These are phyloP conservation scores for Lineus longissimus DNA, from an alignment of 1,140 invertebrate genomes.

Conservation along the genomic window DNA sequence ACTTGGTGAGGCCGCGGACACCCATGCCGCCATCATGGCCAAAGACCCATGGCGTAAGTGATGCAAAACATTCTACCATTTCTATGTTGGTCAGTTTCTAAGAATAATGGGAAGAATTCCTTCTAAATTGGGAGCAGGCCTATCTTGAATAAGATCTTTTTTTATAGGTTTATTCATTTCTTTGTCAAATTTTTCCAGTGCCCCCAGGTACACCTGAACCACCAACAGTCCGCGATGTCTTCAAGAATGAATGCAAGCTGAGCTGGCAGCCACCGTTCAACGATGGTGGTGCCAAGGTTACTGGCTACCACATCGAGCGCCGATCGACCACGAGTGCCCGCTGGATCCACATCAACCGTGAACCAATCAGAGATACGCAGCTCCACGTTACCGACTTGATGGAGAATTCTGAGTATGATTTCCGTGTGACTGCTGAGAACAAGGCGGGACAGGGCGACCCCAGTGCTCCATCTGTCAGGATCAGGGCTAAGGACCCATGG, in stretches of 20 bases:
- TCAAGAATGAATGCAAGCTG: slow-evolving; percentile 82
- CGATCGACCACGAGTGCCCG: slow-evolving; percentile 46
- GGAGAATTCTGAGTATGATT: slow-evolving; percentile 92
- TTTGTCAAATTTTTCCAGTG: slow-evolving; percentile 61
- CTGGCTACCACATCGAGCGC: not conserved
- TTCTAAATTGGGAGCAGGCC: no score
- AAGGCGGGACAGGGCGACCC: slow-evolving; percentile 91
- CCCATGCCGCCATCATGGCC: slow-evolving; percentile 74
- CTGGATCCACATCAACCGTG: slow-evolving; percentile 87
- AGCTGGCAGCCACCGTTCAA: slow-evolving; percentile 82
- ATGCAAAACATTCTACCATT: no score
- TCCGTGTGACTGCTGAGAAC: slow-evolving; percentile 92
- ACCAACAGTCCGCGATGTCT: slow-evolving; percentile 84
- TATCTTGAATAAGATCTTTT: not conserved
- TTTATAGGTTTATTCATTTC: not conserved
- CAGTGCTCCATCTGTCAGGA: slow-evolving; percentile 74
- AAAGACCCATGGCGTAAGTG: slow-evolving; percentile 88
- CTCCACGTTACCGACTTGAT: slow-evolving; percentile 74
- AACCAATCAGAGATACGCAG: slow-evolving; percentile 67
- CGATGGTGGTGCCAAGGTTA: slow-evolving; percentile 72
- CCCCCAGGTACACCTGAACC: slow-evolving; percentile 86
- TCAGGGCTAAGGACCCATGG: slow-evolving; percentile 76
- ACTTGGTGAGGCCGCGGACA: slow-evolving; percentile 76
- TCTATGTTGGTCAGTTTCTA: slow-evolving; percentile 61
- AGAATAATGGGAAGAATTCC: slow-evolving; percentile 47